Conservation (phyloP, 2,888 invertebrate genomes). For the Lasioglossum marginatum region DNA sequence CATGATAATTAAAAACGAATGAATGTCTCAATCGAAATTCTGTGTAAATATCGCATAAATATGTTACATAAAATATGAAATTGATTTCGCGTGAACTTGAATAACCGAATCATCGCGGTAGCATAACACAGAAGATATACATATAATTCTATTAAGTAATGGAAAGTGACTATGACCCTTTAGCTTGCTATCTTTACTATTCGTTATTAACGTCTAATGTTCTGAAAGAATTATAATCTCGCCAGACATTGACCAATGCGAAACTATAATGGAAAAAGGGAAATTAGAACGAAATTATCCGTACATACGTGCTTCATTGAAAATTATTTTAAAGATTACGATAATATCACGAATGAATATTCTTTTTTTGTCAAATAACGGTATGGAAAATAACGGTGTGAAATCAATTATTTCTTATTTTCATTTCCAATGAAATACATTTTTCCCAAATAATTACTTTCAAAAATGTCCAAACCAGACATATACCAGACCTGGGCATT, state of each 20-base stretch:
- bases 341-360: too few species aligned
- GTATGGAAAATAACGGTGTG: too few species aligned
- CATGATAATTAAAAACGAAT: not conserved
- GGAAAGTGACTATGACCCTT: not conserved
- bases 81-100: not conserved
- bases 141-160: not conserved
- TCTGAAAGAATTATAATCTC: not conserved
- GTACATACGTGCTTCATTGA: not conserved
- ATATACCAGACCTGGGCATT: too few species aligned
- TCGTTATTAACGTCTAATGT: not conserved
- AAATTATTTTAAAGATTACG: too few species aligned
- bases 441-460: too few species aligned
- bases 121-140: not conserved
- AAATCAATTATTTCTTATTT: too few species aligned
- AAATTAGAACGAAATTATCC: not conserved
- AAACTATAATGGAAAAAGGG: not conserved
- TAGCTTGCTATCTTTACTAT: not conserved
- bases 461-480: too few species aligned
- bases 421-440: too few species aligned
- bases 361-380: too few species aligned
- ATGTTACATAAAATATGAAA: not conserved
- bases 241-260: not conserved
- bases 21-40: not conserved
- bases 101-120: not conserved
- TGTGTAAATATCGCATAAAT: not conserved